Conservation (phyloP, 2,797 vertebrate genomes). For the Myotis planiceps region DNA sequence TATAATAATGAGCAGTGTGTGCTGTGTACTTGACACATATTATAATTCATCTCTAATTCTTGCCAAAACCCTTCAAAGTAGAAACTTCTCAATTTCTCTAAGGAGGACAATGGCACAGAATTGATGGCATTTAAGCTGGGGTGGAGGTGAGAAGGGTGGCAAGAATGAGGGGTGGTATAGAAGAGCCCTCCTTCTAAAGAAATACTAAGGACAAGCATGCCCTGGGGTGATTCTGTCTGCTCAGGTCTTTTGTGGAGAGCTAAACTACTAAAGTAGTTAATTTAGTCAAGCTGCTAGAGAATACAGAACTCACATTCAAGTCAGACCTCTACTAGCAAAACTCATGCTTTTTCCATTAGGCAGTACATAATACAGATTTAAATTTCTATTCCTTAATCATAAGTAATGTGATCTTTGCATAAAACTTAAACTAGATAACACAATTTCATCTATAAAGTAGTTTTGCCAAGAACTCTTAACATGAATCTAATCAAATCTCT, state of each 20-base stretch:
- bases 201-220: neutral
- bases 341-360: neutral
- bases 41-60: neutral
- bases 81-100: neutral
- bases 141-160: neutral
- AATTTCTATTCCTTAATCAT: neutral
- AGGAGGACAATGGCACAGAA: neutral
- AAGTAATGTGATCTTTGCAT: neutral
- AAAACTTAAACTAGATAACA: neutral
- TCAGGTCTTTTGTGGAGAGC: neutral
- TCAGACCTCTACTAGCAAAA: neutral
- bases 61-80: neutral
- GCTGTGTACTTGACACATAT: neutral
- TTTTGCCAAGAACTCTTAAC: constrained; percentile 8
- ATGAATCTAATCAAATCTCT: neutral
- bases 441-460: neutral
- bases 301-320: neutral
- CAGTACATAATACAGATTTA: neutral
- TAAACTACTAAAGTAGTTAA: neutral
- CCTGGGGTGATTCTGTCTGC: neutral
- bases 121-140: neutral
- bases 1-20: neutral
- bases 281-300: neutral
- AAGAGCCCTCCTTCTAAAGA: neutral
- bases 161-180: neutral